These are phyloP conservation scores for Eumeta japonica DNA, from an alignment of 1,140 invertebrate genomes.

Conservation along the genomic window DNA sequence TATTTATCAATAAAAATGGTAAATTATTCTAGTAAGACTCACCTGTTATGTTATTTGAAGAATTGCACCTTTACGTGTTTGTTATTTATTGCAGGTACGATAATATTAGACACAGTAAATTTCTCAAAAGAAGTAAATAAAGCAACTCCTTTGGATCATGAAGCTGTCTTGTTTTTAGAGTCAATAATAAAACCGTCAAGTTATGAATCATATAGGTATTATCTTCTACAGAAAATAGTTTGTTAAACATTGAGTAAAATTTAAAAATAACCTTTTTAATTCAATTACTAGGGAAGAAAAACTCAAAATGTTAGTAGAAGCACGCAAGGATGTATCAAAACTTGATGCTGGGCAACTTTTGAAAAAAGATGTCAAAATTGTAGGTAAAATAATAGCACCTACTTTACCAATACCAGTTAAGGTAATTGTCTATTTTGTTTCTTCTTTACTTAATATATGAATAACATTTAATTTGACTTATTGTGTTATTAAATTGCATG, in stretches of 20 bases:
- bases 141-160: conserved; percentile 62
- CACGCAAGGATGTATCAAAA: conserved; percentile 41
- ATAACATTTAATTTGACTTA: too few species aligned
- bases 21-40: too few species aligned
- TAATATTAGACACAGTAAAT: conserved; percentile 72
- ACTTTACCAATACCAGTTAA: conserved; percentile 54
- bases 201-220: not conserved
- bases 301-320: conserved; percentile 32
- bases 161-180: conserved; percentile 56
- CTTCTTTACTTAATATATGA: too few species aligned
- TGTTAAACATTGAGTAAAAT: too few species aligned
- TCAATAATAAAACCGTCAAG: conserved; percentile 26
- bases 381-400: conserved; percentile 41
- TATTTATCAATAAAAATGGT: too few species aligned
- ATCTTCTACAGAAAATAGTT: not conserved
- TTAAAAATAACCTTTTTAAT: too few species aligned
- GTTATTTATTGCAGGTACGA: too few species aligned
- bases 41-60: too few species aligned
- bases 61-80: too few species aligned
- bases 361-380: conserved; percentile 51
- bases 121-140: conserved; percentile 64
- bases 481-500: too few species aligned
- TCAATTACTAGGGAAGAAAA: conserved; percentile 24
- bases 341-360: conserved; percentile 46
- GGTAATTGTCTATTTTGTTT: conserved; percentile 13